These are phyloP conservation scores for Enteromius afrohamiltoni DNA, from an alignment of 2,797 vertebrate species.

Conservation along the genomic window DNA sequence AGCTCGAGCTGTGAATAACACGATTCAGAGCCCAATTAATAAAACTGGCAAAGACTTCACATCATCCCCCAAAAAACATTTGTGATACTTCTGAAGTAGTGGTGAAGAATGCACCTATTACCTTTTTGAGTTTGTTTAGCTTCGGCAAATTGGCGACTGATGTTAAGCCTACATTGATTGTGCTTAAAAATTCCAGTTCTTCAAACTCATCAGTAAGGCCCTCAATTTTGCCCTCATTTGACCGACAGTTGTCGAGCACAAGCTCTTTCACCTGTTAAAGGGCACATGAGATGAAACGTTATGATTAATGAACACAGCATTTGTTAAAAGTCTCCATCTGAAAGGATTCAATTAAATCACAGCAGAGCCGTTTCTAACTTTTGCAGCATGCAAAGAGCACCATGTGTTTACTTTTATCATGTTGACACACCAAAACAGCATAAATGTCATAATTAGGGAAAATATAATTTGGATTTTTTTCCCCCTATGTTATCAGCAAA, in stretches of 20 bases:
- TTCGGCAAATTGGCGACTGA: conserved; percentile 96
- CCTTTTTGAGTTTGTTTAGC: conserved; percentile 99
- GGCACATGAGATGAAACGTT: not conserved
- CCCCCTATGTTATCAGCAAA: not conserved
- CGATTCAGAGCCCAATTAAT: not conserved
- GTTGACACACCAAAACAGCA: not conserved
- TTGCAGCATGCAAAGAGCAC: conserved; percentile 46
- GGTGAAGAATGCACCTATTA: conserved; percentile 56
- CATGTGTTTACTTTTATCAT: not conserved
- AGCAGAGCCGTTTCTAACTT: conserved; percentile 58
- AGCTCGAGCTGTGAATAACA: conserved; percentile 87
- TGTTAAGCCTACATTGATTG: conserved; percentile 95
- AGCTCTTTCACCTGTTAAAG: conserved; percentile 92
- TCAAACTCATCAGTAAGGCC: conserved; percentile 97
- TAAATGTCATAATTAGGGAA: not conserved
- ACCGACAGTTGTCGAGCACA: conserved; percentile 96
- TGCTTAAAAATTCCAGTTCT: conserved; percentile 98
- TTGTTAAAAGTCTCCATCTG: conserved; percentile 34
- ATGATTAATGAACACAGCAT: not conserved
- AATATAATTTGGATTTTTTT: not conserved
- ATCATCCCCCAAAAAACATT: not conserved
- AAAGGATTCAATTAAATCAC: conserved; percentile 59
- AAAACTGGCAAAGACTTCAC: not conserved
- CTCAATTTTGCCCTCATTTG: conserved; percentile 95
- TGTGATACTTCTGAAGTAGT: not conserved